Conservation (phyloP, 2,113 vertebrate genomes). For the Embiotoca jacksoni region DNA sequence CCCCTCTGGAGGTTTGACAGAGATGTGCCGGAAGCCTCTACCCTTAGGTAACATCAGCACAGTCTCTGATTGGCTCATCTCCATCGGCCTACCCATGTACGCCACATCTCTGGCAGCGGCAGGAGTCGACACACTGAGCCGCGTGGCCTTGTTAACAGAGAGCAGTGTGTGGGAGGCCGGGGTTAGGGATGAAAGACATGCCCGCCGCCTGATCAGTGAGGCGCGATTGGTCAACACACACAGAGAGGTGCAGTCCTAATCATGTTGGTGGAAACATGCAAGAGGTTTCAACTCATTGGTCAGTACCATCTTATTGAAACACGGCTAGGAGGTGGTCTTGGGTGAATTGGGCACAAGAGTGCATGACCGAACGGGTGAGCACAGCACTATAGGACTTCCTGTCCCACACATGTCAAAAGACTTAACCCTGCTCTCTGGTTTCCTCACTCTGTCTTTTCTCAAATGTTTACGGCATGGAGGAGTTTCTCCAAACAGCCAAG, state of each 20-base stretch:
- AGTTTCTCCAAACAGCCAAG: constrained; percentile 64
- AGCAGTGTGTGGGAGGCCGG: constrained; percentile 89
- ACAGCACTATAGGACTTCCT: constrained; percentile 44
- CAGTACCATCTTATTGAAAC: constrained; percentile 34
- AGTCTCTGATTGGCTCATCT: constrained; percentile 93
- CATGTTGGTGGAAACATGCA: neutral
- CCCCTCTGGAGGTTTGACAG: constrained; percentile 93
- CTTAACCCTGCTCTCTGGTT: constrained; percentile 20
- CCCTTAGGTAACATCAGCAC: constrained; percentile 87
- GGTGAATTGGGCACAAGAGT: constrained; percentile 20
- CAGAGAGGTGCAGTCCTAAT: constrained; percentile 66
- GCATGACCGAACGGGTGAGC: constrained; percentile 3
- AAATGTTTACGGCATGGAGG: constrained; percentile 75
- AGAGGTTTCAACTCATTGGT: constrained; percentile 49
- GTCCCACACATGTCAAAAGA: constrained; percentile 49
- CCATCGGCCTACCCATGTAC: constrained; percentile 96
- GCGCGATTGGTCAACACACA: constrained; percentile 86
- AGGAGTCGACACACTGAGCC: constrained; percentile 88
- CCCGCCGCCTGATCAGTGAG: constrained; percentile 89
- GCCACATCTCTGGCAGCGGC: constrained; percentile 84
- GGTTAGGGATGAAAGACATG: constrained; percentile 91
- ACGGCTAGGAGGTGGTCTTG: constrained; percentile 26
- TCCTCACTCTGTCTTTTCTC: constrained; percentile 47
- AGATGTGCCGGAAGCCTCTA: constrained; percentile 91
- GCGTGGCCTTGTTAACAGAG: constrained; percentile 91